These are phyloP conservation scores for Chrysochloris asiatica DNA, from an alignment of 2,113 vertebrate species.

Conservation along the genomic window DNA sequence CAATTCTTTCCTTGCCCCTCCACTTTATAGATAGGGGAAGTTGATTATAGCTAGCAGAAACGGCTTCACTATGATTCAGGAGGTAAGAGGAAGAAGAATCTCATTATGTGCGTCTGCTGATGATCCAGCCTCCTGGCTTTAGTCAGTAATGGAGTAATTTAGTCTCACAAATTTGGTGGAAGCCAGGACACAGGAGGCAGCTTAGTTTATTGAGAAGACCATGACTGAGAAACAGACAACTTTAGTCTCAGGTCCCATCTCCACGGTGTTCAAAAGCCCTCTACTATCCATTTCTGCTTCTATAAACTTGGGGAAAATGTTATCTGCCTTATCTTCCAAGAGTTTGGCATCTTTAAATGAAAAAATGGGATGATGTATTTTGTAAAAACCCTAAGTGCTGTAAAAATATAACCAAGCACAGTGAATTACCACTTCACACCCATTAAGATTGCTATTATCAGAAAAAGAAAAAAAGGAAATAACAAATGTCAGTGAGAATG, in stretches of 20 bases:
- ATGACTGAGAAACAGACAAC: not conserved
- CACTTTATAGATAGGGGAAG: not conserved
- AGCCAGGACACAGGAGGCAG: not conserved
- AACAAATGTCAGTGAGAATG: not conserved
- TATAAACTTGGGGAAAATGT: not conserved
- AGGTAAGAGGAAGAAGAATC: not conserved
- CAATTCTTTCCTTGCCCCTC: not conserved
- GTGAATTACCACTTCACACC: not conserved
- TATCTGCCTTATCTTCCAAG: not conserved
- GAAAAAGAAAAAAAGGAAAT: not conserved
- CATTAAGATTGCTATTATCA: not conserved
- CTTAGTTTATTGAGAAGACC: not conserved
- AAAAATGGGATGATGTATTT: not conserved
- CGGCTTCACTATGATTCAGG: not conserved
- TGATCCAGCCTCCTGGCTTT: not conserved
- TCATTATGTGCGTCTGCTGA: not conserved
- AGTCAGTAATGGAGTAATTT: not conserved
- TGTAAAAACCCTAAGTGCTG: not conserved
- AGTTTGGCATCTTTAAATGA: not conserved
- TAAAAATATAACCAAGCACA: not conserved
- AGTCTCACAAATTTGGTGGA: not conserved
- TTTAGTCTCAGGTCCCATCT: not conserved
- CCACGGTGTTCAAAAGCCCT: not conserved
- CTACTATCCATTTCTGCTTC: not conserved
- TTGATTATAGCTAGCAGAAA: not conserved